Evolutionary conservation across 2,888 invertebrate species (phyloP).

Genomic region (Rhagonycha fulva): DNA sequence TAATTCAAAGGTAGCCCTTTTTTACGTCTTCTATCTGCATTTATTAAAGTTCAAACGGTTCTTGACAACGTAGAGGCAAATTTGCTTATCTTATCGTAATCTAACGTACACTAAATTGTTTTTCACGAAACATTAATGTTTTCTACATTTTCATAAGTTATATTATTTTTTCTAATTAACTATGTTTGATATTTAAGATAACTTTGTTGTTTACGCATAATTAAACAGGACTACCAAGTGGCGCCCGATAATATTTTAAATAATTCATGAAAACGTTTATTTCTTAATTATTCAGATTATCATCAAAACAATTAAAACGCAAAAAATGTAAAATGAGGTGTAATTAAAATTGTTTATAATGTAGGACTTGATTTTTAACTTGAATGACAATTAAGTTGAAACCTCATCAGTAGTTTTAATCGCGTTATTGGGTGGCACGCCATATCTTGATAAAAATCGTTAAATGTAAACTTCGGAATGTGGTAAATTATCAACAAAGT

Average conservation of each 20-base stretch:
- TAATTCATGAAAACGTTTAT: background rate
- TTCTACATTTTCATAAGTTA: background rate
- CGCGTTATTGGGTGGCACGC: background rate
- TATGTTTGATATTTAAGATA: background rate
- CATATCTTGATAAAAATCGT: background rate
- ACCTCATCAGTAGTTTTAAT: background rate
- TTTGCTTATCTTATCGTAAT: background rate
- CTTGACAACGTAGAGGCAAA: background rate
- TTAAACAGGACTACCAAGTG: background rate
- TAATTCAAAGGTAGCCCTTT: too few relatives aligned
- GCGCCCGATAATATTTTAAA: background rate
- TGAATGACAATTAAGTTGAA: background rate
- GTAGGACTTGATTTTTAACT: background rate
- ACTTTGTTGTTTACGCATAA: background rate
- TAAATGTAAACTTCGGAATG: background rate
- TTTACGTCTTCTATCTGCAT: too few relatives aligned
- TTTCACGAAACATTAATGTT: background rate
- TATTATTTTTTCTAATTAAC: background rate
- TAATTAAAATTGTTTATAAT: background rate
- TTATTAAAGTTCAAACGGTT: background rate
- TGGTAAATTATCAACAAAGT: background rate
- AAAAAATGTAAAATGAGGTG: background rate
- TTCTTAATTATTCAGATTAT: background rate
- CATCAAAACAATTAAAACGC: background rate
- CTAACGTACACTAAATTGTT: background rate